Evolutionary conservation across 2,888 invertebrate species (phyloP), one percentile per base, ranked within the genome.

Genomic region (Dryobota labecula): DNA sequence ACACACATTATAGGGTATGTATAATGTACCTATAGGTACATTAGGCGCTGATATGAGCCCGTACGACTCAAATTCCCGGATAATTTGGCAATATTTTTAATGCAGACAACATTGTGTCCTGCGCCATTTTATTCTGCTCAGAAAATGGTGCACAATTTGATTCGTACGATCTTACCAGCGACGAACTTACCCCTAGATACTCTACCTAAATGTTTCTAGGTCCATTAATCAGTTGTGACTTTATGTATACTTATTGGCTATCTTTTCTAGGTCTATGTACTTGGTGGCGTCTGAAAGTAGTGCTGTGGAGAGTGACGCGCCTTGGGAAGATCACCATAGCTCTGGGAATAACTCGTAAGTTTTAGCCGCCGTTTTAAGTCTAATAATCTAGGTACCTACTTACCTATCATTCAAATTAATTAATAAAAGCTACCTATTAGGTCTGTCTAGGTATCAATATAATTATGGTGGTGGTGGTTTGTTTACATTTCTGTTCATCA

Each of bases 211-310:
- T 33, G 18, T 27, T 66, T 36, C 15, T n/a, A 18, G 24, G 7
- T 58, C 4, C 7, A 41, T 1, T 38, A 27, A 2, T 11, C 3
- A 60, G 20, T 60, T 20, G 13, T 43, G 9, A 69, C 18, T n/a
- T 24, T 51, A 1, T 62, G 1, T 15, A 7, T 64, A 33, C 33
- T 8, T 36, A 7, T 41, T 27, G 7, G 5, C 9, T 27, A 9
- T 72, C 11, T 56, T 66, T 80, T 78, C 7, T 80, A 95, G 95
- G 78, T 96, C 95, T 5, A 95, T 96, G 95, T 96, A 96, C 63
- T 86, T 96, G 70, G 95, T 95, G 63, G 95, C 95, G 2, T 95
- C 95, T 2, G 95, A 96, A 73, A 96, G 95, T 84, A 96, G 95
- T 73, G 95, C 96, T 0, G 90, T 95, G n/a, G 96, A 95, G 76